Evolutionary conservation across 2,888 invertebrate species (phyloP), one percentile per base, ranked within the genome.

Genomic region (Andricus quercusramuli): DNA sequence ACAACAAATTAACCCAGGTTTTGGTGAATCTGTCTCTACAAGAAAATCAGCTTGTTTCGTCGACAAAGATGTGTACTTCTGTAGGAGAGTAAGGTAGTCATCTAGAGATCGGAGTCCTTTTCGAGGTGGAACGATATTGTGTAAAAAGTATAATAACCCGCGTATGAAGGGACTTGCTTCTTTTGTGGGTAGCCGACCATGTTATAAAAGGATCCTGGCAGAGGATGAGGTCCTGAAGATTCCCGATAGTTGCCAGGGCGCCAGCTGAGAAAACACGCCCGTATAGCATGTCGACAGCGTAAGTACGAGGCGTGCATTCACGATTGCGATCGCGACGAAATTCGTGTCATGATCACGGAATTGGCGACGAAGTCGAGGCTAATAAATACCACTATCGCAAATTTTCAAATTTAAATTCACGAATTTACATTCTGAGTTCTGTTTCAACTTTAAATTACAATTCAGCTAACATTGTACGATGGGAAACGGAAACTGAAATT

Each of bases 151-250:
- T 92, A 92, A 92, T 91, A 90, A 91, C 88, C 90, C 86, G 88
- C 86, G 88, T 88, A 88, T 86, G 88, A 86, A 89, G 88, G 87
- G 87, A 79, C 79, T 78, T 78, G 81, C 81, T 81, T 88, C 89
- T 90, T 92, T 92, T 91, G 92, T 90, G 92, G 92, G 88, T 90
- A 92, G 92, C 91, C 92, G 90, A 92, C 90, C 92, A 90, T 92
- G 90, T 88, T 87, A 87, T 90, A 88, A 92, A 92, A 90, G 90
- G 90, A 91, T 90, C 90, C 51, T 82, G 70, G 80, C 78, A 80
- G 79, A 79, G 81, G 74, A 56, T 79, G 74, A 81, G 81, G 66
- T 80, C 79, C 78, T 59, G 77, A 82, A 76, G 82, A 80, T 77
- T 79, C 44, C 66, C 77, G 78, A 82, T 80, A 82, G 90, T 89